Percentiles rank a stretch among this genome's conserved stretches.
Conservation (phyloP, 2,888 invertebrate species). For the Phyto melanocephala region DNA sequence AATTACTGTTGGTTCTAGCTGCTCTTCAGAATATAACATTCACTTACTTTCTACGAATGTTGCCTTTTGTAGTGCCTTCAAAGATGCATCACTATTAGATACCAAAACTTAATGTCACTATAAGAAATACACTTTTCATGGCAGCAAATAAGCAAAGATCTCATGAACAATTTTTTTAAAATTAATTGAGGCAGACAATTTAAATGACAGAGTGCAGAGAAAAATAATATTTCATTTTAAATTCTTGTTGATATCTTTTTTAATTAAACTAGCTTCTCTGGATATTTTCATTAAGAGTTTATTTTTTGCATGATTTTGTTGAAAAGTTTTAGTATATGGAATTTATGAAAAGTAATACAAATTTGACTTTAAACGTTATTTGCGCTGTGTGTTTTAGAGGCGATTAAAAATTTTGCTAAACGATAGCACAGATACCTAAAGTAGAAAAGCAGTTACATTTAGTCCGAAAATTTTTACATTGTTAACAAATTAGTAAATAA, state of each 20-base stretch:
- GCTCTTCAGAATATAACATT: neutral
- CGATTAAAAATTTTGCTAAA: too few species aligned
- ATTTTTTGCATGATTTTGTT: too few species aligned
- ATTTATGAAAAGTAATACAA: too few species aligned
- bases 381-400: too few species aligned
- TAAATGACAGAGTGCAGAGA: neutral
- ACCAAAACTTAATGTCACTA: neutral
- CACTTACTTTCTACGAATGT: neutral
- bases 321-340: too few species aligned
- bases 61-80: neutral
- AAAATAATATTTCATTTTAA: neutral
- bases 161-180: neutral
- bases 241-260: neutral
- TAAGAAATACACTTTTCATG: neutral
- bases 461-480: too few species aligned
- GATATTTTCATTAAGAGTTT: neutral
- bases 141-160: neutral
- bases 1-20: too few species aligned
- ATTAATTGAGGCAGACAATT: too few species aligned
- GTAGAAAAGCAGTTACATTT: too few species aligned
- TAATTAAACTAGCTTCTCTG: neutral
- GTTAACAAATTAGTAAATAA: too few species aligned
- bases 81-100: conserved; percentile 1
- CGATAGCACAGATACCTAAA: too few species aligned
- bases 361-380: too few species aligned